These are phyloP conservation scores for Mamestra brassicae DNA, from an alignment of 2,888 invertebrate species.

Conservation along the genomic window DNA sequence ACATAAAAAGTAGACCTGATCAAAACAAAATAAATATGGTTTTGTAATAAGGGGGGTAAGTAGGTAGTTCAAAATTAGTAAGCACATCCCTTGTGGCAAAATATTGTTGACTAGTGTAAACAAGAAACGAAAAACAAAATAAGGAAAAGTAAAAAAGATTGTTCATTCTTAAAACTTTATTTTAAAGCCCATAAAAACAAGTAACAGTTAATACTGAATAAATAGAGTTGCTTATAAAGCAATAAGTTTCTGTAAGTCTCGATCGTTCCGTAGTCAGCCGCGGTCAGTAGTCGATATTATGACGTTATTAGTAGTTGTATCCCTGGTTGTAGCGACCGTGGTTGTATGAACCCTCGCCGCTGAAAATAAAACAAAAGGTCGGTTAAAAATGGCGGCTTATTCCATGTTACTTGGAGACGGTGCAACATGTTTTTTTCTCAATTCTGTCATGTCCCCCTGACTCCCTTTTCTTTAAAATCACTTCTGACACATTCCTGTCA, in stretches of 20 bases:
- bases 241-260: conserved; percentile 25
- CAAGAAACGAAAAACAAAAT: too few species aligned
- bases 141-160: background rate
- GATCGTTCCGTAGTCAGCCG: conserved; percentile 39
- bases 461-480: too few species aligned
- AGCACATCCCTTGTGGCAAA: too few species aligned
- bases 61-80: too few species aligned
- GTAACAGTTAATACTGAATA: conserved; percentile 67
- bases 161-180: conserved; percentile 63
- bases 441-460: too few species aligned
- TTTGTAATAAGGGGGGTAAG: too few species aligned
- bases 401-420: too few species aligned
- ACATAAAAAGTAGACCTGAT: too few species aligned
- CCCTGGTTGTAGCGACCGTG: conserved; percentile 72
- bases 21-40: too few species aligned
- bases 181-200: conserved; percentile 68
- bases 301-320: conserved; percentile 71
- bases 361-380: conserved; percentile 60
- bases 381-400: background rate
- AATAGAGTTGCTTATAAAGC: conserved; percentile 60
- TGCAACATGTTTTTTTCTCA: too few species aligned
- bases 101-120: too few species aligned
- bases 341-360: conserved; percentile 77
- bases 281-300: conserved; percentile 47
- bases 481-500: too few species aligned